Conservation (phyloP, 2,888 invertebrate genomes). For the Drosophila niveifrons region DNA sequence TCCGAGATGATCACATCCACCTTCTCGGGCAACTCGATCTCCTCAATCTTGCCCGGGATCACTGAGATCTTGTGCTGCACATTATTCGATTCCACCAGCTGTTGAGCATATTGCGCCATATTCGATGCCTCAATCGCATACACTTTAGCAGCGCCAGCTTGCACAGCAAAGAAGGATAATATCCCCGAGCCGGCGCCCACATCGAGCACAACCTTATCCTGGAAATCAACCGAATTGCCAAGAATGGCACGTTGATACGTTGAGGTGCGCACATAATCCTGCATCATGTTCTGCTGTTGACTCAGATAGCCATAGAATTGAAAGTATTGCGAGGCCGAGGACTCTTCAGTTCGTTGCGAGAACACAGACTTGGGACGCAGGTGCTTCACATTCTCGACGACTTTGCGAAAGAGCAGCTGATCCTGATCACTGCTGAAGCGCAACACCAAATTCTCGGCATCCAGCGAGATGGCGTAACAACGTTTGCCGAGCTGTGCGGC, state of each 20-base stretch:
- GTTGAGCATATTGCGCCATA: conserved; percentile 98
- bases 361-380: conserved; percentile 91
- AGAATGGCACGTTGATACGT: conserved; percentile 99
- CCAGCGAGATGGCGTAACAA: conserved; percentile 83
- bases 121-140: conserved; percentile 99
- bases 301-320: conserved; percentile 99
- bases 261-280: conserved; percentile 99
- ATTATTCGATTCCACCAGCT: conserved; percentile 95
- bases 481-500: conserved; percentile 83
- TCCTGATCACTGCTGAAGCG: conserved; percentile 83
- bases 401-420: conserved; percentile 84
- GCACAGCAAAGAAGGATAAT: conserved; percentile 98
- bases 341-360: conserved; percentile 98
- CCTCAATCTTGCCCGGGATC: conserved; percentile 99
- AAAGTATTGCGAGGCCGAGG: conserved; percentile 99
- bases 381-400: conserved; percentile 85
- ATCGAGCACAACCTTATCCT: conserved; percentile 96
- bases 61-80: conserved; percentile 95
- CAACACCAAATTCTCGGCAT: conserved; percentile 83
- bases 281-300: conserved; percentile 99
- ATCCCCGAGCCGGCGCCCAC: conserved; percentile 99
- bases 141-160: conserved; percentile 98
- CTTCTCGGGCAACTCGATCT: conserved; percentile 96
- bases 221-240: conserved; percentile 96
- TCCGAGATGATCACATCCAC: conserved; percentile 99